Evolutionary conservation across 2,797 vertebrate species (phyloP).

Genomic region (Falco concolor): DNA sequence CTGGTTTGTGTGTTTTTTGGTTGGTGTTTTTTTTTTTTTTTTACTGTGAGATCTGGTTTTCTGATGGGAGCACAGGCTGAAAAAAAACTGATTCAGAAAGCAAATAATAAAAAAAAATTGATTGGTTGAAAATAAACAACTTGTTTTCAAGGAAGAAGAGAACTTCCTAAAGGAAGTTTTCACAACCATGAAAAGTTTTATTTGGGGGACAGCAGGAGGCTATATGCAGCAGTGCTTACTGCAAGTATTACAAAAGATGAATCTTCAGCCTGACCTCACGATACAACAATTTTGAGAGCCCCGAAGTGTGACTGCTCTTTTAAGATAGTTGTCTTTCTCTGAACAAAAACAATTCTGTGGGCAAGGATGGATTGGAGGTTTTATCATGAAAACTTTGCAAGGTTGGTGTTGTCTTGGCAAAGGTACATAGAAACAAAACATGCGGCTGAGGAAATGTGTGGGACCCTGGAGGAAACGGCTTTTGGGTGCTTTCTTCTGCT

Average conservation of each 20-base stretch:
- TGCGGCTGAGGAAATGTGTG: accelerated
- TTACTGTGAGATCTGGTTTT: background rate
- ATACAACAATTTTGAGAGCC: background rate
- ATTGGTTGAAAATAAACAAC: background rate
- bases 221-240: background rate
- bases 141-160: background rate
- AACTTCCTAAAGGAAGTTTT: background rate
- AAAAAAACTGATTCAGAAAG: background rate
- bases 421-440: accelerated
- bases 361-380: background rate
- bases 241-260: background rate
- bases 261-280: background rate
- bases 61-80: accelerated
- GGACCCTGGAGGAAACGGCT: background rate
- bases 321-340: background rate
- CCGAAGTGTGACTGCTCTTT: background rate
- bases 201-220: background rate
- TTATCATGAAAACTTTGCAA: background rate
- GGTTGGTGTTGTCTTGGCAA: background rate
- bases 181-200: background rate
- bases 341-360: background rate
- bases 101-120: background rate
- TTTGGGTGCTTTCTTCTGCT: background rate
- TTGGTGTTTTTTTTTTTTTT: background rate
- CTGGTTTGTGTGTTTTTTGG: background rate